phyloP scores from a whole-genome alignment of 2,797 vertebrate genomes.

The Ammospiza maritima region DNA sequence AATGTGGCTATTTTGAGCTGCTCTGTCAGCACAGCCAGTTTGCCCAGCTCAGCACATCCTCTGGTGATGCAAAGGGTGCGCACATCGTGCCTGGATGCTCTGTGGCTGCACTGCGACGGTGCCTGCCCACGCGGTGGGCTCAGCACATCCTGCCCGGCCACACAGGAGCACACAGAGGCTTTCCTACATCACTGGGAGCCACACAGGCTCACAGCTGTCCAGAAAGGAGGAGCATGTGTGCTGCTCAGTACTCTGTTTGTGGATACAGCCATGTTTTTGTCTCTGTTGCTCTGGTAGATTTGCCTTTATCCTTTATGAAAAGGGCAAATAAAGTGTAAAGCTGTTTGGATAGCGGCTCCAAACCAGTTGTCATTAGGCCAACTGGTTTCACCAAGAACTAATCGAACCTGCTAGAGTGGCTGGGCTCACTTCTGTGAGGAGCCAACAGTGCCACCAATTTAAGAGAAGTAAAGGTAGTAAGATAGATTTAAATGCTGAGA shows the following conservation, averaged over 20 bases:
- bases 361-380: background rate
- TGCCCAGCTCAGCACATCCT: background rate
- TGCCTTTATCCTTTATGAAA: background rate
- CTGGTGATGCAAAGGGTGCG: background rate
- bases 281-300: background rate
- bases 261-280: background rate
- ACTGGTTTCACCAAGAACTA: background rate
- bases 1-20: background rate
- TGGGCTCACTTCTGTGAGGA: background rate
- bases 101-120: background rate
- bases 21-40: background rate
- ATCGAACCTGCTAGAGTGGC: background rate
- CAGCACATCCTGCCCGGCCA: background rate
- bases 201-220: background rate
- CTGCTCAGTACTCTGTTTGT: background rate
- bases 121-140: rapidly evolving
- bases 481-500: background rate
- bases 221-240: background rate
- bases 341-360: background rate
- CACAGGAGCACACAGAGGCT: background rate
- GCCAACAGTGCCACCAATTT: background rate
- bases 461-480: background rate
- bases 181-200: background rate
- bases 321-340: background rate
- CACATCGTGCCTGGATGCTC: background rate